phyloP scores from a whole-genome alignment of 2,113 vertebrate species.

The Thermophis baileyi region DNA sequence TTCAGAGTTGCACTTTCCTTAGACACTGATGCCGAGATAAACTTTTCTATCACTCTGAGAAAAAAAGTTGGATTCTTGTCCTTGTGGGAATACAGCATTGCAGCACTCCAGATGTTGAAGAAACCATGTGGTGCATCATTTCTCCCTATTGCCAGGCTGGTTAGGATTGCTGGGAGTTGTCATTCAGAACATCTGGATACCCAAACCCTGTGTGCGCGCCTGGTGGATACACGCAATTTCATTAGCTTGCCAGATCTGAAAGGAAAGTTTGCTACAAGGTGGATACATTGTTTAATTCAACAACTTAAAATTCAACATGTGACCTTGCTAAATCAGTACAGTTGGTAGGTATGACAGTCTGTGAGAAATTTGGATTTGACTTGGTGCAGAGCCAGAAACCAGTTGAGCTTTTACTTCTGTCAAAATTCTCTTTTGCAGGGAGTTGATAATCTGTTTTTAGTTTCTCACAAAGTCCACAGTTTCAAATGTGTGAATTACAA shows the following conservation, averaged over 20 bases:
- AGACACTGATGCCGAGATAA: not conserved
- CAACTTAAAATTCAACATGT: not conserved
- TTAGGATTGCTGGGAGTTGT: not conserved
- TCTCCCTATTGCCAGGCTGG: not conserved
- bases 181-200: not conserved
- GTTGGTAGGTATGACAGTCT: conserved; percentile 18
- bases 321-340: conserved; percentile 14
- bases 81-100: not conserved
- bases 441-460: not conserved
- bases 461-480: conserved; percentile 5
- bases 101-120: not conserved
- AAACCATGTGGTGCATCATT: not conserved
- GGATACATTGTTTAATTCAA: not conserved
- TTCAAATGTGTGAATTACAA: conserved; percentile 1
- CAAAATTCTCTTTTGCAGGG: not conserved
- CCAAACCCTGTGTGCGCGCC: not conserved
- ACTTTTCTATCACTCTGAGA: not conserved
- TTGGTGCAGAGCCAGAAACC: conserved; percentile 5
- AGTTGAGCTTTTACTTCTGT: conserved; percentile 14
- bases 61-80: not conserved
- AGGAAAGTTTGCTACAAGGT: not conserved
- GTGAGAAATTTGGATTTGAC: not conserved
- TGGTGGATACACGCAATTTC: not conserved
- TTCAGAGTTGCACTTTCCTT: not conserved
- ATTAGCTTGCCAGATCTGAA: not conserved